These are phyloP conservation scores for Nephrotoma flavescens DNA, from an alignment of 2,888 invertebrate genomes.

Conservation along the genomic window DNA sequence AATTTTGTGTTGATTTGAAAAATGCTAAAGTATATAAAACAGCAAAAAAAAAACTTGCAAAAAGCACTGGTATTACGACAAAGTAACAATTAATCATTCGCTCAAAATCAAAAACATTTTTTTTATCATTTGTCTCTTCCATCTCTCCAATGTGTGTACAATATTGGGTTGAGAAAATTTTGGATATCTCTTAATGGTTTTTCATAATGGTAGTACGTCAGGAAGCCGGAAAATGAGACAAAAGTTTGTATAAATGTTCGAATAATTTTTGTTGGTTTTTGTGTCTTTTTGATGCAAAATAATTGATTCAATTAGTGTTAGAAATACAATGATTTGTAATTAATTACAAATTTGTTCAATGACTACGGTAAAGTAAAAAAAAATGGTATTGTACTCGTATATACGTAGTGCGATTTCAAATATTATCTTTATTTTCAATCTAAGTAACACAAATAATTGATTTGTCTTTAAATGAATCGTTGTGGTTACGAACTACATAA, in stretches of 20 bases:
- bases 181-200: background rate
- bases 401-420: background rate
- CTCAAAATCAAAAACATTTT: background rate
- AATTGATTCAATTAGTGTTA: background rate
- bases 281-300: background rate
- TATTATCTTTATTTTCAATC: no score
- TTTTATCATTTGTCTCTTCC: background rate
- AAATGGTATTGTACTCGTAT: background rate
- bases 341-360: background rate
- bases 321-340: background rate
- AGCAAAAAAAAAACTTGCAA: background rate
- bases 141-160: background rate
- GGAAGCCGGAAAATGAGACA: background rate
- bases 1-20: background rate
- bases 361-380: background rate
- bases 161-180: background rate
- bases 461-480: no score
- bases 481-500: no score
- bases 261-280: background rate
- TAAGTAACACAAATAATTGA: no score
- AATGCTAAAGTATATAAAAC: background rate
- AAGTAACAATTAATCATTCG: background rate
- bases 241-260: background rate
- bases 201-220: background rate
- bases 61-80: background rate